Evolutionary conservation across 2,888 invertebrate species (phyloP), one percentile per base, ranked within the genome.

Genomic region (Pomacea canaliculata): DNA sequence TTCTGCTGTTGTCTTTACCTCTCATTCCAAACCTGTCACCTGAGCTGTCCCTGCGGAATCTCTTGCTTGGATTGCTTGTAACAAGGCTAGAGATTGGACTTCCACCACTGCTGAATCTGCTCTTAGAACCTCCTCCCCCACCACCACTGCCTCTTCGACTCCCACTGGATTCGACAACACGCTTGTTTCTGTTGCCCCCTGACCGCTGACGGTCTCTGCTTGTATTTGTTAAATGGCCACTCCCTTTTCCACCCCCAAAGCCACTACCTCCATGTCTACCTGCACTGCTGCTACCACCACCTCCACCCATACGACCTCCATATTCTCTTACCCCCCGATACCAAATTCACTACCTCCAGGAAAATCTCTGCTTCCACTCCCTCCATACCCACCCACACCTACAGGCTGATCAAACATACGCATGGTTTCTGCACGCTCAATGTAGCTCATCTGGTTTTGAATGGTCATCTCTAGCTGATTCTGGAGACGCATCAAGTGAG

Each of bases 381-480:
- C 63, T 7, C 63, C 23, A 23, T 16, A 23, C 27, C n/a, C 63
- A 4, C 23, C 63, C 19, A 12, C 27, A 12, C 27, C 63, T 19
- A 23, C 16, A 16, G n/a, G 19, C 63, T 27, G 63, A n/a, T 63
- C 63, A 63, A 63, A 12, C 63, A 12, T 19, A 63, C 23, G 10
- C 63, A 56, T 56, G 9, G 65, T 65, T 18, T 72, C 72, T 18
- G 72, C 23, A 18, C 60, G 74, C 62, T 74, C 46, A 10, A 74
- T 48, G 69, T 68, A 69, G 27, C 48, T 37, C 74, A 74, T 62
- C 49, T 74, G 74, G 16, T 68, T 74, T 59, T 37, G 56, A 49
- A 74, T 74, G 59, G 74, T 74, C 62, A 69, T 10, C 63, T 74
- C 74, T 18, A 74, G 62, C 63, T 74, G 74, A 59, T 69, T 70